Evolutionary conservation across 2,888 invertebrate species (phyloP).

Genomic region (Conomelus anceps): DNA sequence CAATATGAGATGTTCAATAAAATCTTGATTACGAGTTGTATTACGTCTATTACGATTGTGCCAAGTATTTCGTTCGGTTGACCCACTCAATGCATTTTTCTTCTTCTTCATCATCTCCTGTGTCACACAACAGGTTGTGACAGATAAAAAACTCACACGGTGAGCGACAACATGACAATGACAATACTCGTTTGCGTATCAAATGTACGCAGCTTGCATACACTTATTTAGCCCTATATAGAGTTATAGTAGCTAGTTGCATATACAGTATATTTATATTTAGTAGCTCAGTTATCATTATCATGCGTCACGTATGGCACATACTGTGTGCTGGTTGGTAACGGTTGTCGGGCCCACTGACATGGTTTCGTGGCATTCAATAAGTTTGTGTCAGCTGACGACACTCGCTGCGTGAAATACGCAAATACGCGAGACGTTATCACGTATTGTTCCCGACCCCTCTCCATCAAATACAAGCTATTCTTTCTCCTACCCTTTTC

Average conservation of each 20-base stretch:
- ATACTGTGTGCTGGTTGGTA: not conserved
- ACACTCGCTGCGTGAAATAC: not conserved
- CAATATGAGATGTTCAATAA: not conserved
- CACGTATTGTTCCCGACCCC: not conserved
- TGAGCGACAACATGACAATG: not conserved
- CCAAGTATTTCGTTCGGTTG: not conserved
- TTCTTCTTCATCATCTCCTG: not conserved
- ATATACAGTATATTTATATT: not conserved
- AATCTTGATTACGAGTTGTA: not conserved
- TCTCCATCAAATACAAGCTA: not conserved
- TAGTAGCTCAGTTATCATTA: not conserved
- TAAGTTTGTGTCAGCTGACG: not conserved
- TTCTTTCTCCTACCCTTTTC: not conserved
- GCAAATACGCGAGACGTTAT: not conserved
- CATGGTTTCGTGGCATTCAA: not conserved
- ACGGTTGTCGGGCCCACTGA: not conserved
- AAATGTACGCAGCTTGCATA: not conserved
- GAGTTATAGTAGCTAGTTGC: not conserved
- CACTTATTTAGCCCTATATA: not conserved
- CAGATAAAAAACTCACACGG: not conserved
- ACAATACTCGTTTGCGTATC: not conserved
- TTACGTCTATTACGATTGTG: not conserved
- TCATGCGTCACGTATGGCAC: not conserved
- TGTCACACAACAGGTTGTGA: not conserved
- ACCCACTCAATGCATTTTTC: not conserved